These are phyloP conservation scores for Cardinalis cardinalis DNA, from an alignment of 2,113 vertebrate genomes.

Conservation along the genomic window DNA sequence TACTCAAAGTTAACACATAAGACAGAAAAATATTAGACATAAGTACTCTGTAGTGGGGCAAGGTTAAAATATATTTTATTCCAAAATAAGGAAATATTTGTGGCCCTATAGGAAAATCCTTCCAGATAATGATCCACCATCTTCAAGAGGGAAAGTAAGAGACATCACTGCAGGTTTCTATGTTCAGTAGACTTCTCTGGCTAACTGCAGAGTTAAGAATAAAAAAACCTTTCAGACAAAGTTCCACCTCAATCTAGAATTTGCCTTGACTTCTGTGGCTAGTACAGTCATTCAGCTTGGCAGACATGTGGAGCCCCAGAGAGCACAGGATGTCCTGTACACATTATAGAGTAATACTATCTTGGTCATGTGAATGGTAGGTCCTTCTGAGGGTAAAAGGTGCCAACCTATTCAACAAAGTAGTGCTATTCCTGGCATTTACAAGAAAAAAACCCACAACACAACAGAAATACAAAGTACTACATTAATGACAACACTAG, in stretches of 20 bases:
- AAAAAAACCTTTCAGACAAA: not conserved
- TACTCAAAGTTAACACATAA: not conserved
- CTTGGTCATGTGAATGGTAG: not conserved
- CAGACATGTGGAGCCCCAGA: not conserved
- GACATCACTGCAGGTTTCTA: not conserved
- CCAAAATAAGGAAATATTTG: not conserved
- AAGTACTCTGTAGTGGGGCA: not conserved
- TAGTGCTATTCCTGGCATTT: not conserved
- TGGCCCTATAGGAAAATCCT: not conserved
- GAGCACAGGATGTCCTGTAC: not conserved
- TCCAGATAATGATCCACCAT: not conserved
- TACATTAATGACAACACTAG: not conserved
- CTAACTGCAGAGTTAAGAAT: not conserved
- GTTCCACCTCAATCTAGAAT: not conserved
- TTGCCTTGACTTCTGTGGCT: not conserved
- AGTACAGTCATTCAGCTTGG: not conserved
- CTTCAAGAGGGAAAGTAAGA: not conserved
- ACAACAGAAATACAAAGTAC: not conserved
- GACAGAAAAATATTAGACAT: not conserved
- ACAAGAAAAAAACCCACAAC: not conserved
- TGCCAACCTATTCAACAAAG: not conserved
- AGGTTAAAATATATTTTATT: not conserved
- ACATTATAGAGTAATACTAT: rapidly evolving
- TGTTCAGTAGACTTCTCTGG: not conserved
- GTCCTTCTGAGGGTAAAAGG: not conserved